Base-by-base conservation (phyloP, 1,140 invertebrate genomes). In the Monochamus saltuarius region DNA sequence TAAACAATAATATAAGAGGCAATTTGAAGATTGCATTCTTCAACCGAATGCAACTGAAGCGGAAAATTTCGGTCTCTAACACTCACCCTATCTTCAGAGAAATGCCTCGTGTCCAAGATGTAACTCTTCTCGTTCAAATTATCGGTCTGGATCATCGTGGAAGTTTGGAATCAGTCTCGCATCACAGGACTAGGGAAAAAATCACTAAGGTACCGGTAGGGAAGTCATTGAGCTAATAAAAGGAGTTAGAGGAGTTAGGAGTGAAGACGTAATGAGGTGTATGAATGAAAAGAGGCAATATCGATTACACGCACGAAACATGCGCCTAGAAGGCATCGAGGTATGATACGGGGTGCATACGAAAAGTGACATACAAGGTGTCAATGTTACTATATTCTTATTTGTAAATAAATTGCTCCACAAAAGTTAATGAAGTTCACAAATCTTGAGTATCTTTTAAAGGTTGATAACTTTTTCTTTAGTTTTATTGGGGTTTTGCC, bases 61-160 rank as follows among this genome's bases (percentile, higher is more conserved):
- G n/a, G n/a, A n/a, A n/a, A n/a, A n/a, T n/a, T n/a, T n/a, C n/a
- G n/a, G 17, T 19, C 14, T 9, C 2, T 37, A 42, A 46, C 10
- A n/a, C 56, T 67, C 40, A 71, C 69, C 59, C 63, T 65, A 35
- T 70, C 68, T 59, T 70, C 70, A 8, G 60, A 61, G 38, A 64
- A 59, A 38, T 68, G 53, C 47, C 51, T 57, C 19, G 45, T 62
- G 13, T 69, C 66, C 38, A 71, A 53, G 37, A 71, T 71, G 52
- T 67, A 71, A 61, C 67, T 69, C 7, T 63, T 67, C 49, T 71
- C 69, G 45, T 62, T 61, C 16, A 61, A 16, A 40, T 58, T 56
- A 22, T 56, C 36, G 47, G 42, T 40, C 6, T 39, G 34, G 37
- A 51, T 19, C 43, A 58, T 58, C 2, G 40, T 17, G 40, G 8